These are phyloP conservation scores for Caenorhabditis becei DNA, from an alignment of 2,888 invertebrate genomes.

Conservation along the genomic window DNA sequence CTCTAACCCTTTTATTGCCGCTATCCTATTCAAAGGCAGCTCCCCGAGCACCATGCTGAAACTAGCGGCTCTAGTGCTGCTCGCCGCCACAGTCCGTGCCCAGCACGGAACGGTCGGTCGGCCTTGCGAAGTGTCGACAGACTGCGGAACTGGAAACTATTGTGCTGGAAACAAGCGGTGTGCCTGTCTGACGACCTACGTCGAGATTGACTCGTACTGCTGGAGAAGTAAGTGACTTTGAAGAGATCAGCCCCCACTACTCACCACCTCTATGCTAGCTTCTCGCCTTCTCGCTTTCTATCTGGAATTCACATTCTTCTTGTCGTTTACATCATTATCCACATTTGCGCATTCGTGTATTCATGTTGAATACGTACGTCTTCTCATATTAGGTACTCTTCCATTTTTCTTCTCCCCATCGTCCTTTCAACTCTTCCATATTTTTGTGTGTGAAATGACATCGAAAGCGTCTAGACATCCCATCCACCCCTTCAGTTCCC, in stretches of 20 bases:
- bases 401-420: constrained; percentile 7
- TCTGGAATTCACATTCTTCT: constrained; percentile 26
- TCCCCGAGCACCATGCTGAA: constrained; percentile 36
- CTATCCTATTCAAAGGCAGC: constrained; percentile 14
- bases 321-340: constrained; percentile 24
- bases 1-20: constrained; percentile 9
- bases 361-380: constrained; percentile 36
- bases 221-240: constrained; percentile 79
- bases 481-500: background rate
- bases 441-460: constrained; percentile 28
- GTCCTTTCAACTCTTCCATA: constrained; percentile 7
- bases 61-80: constrained; percentile 54
- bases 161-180: constrained; percentile 81
- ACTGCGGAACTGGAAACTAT: constrained; percentile 81
- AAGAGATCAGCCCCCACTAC: constrained; percentile 2
- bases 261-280: constrained; percentile 20
- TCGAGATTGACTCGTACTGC: constrained; percentile 81
- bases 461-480: constrained; percentile 31
- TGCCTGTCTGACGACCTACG: constrained; percentile 81
- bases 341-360: constrained; percentile 41
- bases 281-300: constrained; percentile 33
- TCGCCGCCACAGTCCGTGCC: constrained; percentile 48
- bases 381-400: constrained; percentile 23
- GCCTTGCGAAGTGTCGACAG: constrained; percentile 79
- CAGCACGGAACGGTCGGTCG: constrained; percentile 81